Percentiles rank a stretch among this genome's conserved stretches.
Evolutionary conservation across 2,797 vertebrate genomes (phyloP).

Genomic region (Poeciliopsis gracilis): DNA sequence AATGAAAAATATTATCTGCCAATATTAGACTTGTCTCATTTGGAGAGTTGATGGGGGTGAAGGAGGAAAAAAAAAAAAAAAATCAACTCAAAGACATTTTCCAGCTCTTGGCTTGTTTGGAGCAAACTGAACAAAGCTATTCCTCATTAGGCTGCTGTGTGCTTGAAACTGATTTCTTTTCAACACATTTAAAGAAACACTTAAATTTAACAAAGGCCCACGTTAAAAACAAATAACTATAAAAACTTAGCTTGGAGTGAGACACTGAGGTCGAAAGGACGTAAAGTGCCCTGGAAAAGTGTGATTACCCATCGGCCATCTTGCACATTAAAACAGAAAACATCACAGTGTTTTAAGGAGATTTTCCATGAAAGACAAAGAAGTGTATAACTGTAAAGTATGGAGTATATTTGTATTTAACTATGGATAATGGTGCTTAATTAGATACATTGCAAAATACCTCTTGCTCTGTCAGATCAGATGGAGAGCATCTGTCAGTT

Average conservation of each 20-base stretch:
- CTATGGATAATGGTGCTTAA: not conserved
- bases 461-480: not conserved
- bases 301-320: not conserved
- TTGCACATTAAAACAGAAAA: not conserved
- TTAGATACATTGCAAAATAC: not conserved
- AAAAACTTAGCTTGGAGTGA: not conserved
- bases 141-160: conserved; percentile 27
- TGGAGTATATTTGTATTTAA: not conserved
- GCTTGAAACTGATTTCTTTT: conserved; percentile 54
- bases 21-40: conserved; percentile 59
- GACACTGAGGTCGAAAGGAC: not conserved
- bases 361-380: not conserved
- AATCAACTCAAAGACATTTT: conserved; percentile 22
- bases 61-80: conserved; percentile 7
- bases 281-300: not conserved
- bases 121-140: conserved; percentile 61
- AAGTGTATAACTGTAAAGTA: not conserved
- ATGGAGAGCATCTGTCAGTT: not conserved
- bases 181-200: conserved; percentile 40
- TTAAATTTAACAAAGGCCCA: conserved; percentile 14
- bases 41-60: conserved; percentile 21
- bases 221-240: conserved; percentile 30
- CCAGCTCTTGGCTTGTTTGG: conserved; percentile 33
- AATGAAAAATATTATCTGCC: conserved; percentile 64
- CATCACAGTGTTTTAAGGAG: not conserved